phyloP scores from a whole-genome alignment of 2,797 vertebrate genomes.

The Halcyon smyrnensis region DNA sequence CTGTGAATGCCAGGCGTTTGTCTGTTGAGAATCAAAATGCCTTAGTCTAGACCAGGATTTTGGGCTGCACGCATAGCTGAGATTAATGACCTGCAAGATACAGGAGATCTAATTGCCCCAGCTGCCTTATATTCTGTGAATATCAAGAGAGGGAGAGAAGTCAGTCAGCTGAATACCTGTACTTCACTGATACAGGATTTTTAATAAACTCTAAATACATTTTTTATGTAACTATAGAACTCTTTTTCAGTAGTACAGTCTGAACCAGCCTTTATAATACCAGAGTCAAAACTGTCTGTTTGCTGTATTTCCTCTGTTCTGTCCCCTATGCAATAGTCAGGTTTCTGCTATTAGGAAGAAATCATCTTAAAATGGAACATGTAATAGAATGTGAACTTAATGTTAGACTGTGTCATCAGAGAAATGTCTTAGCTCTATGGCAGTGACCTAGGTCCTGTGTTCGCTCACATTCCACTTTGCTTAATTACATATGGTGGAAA shows the following conservation, averaged over 20 bases:
- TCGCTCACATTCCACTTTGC: not conserved
- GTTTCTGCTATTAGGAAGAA: not conserved
- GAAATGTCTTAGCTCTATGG: not conserved
- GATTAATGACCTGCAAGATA: not conserved
- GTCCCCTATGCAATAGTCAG: not conserved
- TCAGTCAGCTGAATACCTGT: not conserved
- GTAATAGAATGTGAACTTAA: not conserved
- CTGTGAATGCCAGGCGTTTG: not conserved
- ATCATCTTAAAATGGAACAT: not conserved
- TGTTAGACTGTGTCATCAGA: not conserved
- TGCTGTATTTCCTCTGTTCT: not conserved
- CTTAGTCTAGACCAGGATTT: not conserved
- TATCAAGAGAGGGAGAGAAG: not conserved
- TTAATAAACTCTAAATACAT: not conserved
- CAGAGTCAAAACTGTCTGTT: not conserved
- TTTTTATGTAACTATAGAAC: not conserved
- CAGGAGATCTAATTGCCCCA: not conserved
- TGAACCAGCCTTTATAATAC: not conserved
- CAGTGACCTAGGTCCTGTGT: not conserved
- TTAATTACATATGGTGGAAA: not conserved
- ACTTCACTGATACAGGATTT: not conserved
- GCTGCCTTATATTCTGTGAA: not conserved
- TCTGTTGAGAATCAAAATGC: not conserved
- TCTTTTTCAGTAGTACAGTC: not conserved
- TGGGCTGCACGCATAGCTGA: not conserved